Base-by-base conservation (phyloP, 2,113 vertebrate species). In the Axis porcinus region DNA sequence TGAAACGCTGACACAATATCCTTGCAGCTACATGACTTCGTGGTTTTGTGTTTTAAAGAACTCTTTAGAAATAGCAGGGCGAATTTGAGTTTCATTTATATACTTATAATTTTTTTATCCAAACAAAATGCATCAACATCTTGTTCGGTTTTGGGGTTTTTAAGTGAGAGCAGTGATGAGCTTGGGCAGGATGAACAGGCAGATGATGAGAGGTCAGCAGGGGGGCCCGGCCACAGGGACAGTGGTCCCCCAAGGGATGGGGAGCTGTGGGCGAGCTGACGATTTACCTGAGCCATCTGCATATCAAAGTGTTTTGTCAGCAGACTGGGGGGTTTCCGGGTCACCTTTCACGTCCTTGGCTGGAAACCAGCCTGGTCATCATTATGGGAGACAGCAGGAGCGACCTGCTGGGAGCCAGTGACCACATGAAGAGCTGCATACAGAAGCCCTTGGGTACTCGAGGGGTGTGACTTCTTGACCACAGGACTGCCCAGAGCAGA, bases 1-100 rank as follows among this genome's bases (percentile, higher is more conserved):
- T 45, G 16, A 74, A 50, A 86, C 86, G 52, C 16, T 87, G 54
- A 67, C 27, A 33, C 70, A 2, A 1, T 3, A 55, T 45, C 55
- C 55, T 64, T 14, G 33, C n/a, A 74, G 25, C 25, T 28, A 28
- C 67, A 30, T 10, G 1, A 36, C 36, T 60, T 47, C 84, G 89
- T 40, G 21, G 67, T 81, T 58, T 89, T 28, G 11, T 55, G 36
- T 88, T 82, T 91, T 54, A 86, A 97, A 94, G 62, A 79, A 76
- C 0, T 0, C 19, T 84, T 95, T 76, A 47, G 64, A 79, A 76
- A 60, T n/a, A 86, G 14, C 43, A 76, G 89, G 45, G 45, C 40
- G 12, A 5, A 52, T 57, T 47, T 94, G 8, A 30, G 3, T 52
- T 23, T 15, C 7, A 25, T 7, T 84, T 4, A 5, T 14, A 23